phyloP scores from a whole-genome alignment of 2,797 vertebrate genomes.

The Catamblyrhynchus diadema region DNA sequence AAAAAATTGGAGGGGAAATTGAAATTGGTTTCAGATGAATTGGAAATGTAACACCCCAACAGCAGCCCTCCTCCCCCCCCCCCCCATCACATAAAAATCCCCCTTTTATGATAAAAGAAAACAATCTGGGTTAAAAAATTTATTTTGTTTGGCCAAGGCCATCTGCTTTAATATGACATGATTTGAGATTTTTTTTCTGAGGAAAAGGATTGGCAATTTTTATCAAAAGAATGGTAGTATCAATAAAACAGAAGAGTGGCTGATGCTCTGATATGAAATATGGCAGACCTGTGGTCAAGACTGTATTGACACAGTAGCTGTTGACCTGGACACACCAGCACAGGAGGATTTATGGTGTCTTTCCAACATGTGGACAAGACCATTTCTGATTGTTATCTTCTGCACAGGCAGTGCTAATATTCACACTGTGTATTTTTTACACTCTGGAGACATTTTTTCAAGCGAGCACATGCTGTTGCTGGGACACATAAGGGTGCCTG shows the following conservation, averaged over 20 bases:
- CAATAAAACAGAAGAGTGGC: not conserved
- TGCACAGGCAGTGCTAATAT: not conserved
- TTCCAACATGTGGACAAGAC: not conserved
- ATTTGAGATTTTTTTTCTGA: not conserved
- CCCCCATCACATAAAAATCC: fast-evolving
- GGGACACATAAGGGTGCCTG: not conserved
- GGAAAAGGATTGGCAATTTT: not conserved
- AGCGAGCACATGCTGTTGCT: not conserved
- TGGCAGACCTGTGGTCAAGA: fast-evolving
- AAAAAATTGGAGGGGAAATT: not conserved
- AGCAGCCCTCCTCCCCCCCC: not conserved
- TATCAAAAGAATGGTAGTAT: not conserved
- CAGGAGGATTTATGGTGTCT: not conserved
- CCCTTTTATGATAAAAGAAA: not conserved
- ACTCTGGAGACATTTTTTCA: not conserved
- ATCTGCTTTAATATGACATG: not conserved
- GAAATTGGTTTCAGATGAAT: fast-evolving
- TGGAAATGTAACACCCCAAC: not conserved
- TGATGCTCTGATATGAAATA: not conserved
- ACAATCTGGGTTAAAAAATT: not conserved
- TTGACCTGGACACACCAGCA: not conserved
- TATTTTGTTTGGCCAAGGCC: not conserved
- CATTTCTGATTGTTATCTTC: not conserved
- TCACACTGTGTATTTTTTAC: not conserved
- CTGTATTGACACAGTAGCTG: not conserved